These are phyloP conservation scores for Ceratina japonica DNA, from an alignment of 1,140 invertebrate genomes.

Conservation along the genomic window DNA sequence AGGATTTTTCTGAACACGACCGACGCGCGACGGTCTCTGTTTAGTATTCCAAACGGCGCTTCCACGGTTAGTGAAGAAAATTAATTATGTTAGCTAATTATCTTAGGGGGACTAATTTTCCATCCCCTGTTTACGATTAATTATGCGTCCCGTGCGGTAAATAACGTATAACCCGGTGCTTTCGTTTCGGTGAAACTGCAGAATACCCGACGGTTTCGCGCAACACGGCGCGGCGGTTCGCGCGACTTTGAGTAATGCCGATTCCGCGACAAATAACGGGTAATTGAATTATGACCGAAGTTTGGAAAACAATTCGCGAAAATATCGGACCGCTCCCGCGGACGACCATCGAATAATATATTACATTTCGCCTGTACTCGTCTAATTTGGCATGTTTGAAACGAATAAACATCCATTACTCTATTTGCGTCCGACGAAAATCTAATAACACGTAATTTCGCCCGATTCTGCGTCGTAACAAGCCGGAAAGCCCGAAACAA, in stretches of 20 bases:
- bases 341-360: too few relatives aligned
- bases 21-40: constrained; percentile 34
- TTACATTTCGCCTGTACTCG: too few relatives aligned
- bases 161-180: constrained; percentile 50
- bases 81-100: constrained; percentile 75
- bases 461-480: too few relatives aligned
- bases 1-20: constrained; percentile 50
- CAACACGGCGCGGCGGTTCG: not conserved
- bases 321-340: too few relatives aligned
- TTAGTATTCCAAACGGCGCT: constrained; percentile 70
- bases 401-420: too few relatives aligned
- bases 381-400: too few relatives aligned
- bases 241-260: constrained; percentile 26
- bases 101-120: constrained; percentile 73
- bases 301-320: not conserved
- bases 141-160: constrained; percentile 62
- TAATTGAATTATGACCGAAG: constrained; percentile 10
- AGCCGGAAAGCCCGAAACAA: not conserved
- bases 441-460: not conserved
- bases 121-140: constrained; percentile 70
- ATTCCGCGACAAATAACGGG: constrained; percentile 10
- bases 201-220: constrained; percentile 14
- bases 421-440: not conserved
- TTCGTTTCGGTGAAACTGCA: constrained; percentile 46
- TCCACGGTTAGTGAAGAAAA: constrained; percentile 61